Percentiles rank a stretch among this genome's conserved stretches.
These are phyloP conservation scores for Kuschelorhynchus macadamiae DNA, from an alignment of 2,888 invertebrate genomes.

Conservation along the genomic window DNA sequence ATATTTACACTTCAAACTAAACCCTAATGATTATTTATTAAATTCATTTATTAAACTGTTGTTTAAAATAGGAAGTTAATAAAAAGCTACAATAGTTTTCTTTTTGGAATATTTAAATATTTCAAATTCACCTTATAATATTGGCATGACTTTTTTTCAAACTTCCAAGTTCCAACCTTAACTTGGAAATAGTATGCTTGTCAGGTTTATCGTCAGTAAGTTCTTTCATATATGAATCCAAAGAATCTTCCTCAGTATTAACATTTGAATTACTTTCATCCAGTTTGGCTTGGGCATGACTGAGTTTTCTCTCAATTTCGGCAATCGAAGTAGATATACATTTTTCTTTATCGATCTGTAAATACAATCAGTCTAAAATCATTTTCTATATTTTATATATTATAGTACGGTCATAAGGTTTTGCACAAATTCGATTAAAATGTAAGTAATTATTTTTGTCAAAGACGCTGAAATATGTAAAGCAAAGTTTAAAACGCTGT, in stretches of 20 bases:
- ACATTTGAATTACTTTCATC: slow-evolving; percentile 55
- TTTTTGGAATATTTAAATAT: slow-evolving; percentile 1
- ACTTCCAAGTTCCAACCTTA: slow-evolving; percentile 79
- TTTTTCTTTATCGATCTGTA: slow-evolving; percentile 75
- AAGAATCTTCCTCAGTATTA: slow-evolving; percentile 76
- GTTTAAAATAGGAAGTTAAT: too few species aligned
- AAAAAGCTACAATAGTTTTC: not conserved
- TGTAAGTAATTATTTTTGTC: too few species aligned
- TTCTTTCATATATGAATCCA: slow-evolving; percentile 88
- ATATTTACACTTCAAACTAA: too few species aligned
- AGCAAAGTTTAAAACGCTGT: too few species aligned
- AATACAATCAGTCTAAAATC: not conserved
- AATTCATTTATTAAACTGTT: too few species aligned
- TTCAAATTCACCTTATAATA: slow-evolving; percentile 66
- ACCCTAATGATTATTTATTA: too few species aligned
- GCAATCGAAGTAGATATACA: slow-evolving; percentile 71
- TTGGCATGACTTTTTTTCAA: slow-evolving; percentile 79
- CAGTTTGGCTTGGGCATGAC: slow-evolving; percentile 64
- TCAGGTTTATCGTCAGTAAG: slow-evolving; percentile 70
- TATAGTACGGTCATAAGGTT: too few species aligned
- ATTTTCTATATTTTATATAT: slow-evolving; percentile 1
- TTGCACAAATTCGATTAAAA: too few species aligned
- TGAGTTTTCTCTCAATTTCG: slow-evolving; percentile 73
- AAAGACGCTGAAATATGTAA: too few species aligned
- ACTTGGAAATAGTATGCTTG: slow-evolving; percentile 75